These are phyloP conservation scores for Parotocinclus haroldoi DNA, from an alignment of 2,797 vertebrate species.

Conservation along the genomic window DNA sequence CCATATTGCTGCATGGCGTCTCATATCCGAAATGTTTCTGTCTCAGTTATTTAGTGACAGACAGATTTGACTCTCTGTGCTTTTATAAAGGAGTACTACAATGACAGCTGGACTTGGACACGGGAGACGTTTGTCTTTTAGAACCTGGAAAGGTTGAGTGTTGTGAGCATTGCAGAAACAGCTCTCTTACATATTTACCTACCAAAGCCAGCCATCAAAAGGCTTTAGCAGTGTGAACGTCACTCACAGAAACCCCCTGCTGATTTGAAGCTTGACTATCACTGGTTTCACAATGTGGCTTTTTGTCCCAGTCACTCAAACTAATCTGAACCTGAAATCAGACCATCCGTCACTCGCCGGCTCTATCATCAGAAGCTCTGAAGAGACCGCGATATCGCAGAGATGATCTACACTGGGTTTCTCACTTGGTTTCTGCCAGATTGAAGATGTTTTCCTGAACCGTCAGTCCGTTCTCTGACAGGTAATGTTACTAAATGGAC, in stretches of 20 bases:
- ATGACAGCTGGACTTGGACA: no score
- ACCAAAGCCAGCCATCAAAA: conserved; percentile 18
- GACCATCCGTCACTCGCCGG: conserved; percentile 28
- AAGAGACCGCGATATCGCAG: no score
- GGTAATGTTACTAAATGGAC: conserved; percentile 7
- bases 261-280: conserved; percentile 47
- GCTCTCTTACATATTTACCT: conserved; percentile 33
- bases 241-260: conserved; percentile 48
- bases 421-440: conserved; percentile 1
- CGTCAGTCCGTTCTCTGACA: neutral
- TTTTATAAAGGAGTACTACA: no score
- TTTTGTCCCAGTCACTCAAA: neutral
- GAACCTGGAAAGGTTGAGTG: no score
- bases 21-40: no score
- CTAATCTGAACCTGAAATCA: conserved; percentile 17
- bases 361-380: conserved; percentile 2
- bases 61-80: no score
- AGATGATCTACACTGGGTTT: no score
- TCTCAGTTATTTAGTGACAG: no score
- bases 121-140: no score
- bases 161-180: neutral
- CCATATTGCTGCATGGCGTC: no score
- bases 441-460: conserved; percentile 13
- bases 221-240: conserved; percentile 40
- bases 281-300: conserved; percentile 36